These are phyloP conservation scores for Discoglossus pictus DNA, from an alignment of 2,797 vertebrate genomes.

Conservation along the genomic window DNA sequence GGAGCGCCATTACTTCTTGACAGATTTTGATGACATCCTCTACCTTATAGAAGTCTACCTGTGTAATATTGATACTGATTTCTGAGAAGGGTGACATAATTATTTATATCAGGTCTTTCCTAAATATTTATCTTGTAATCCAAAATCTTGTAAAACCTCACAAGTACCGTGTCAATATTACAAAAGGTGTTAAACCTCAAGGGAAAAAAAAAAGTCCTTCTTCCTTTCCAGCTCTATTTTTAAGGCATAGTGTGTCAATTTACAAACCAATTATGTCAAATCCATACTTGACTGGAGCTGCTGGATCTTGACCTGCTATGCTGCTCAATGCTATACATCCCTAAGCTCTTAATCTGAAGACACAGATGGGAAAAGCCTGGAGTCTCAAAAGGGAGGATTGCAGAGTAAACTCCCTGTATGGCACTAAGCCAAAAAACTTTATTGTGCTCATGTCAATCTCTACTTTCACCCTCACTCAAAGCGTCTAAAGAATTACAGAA, in stretches of 20 bases:
- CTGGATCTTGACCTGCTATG: conserved; percentile 31
- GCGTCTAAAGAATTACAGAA: no score
- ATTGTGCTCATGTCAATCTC: neutral
- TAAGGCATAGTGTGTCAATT: conserved; percentile 24
- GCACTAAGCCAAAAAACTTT: conserved; percentile 10
- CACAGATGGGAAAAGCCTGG: conserved; percentile 30
- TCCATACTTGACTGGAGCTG: conserved; percentile 42
- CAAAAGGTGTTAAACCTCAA: conserved; percentile 6
- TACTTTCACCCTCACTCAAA: neutral
- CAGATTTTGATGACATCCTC: no score
- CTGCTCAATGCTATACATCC: conserved; percentile 4
- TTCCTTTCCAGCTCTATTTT: conserved; percentile 5
- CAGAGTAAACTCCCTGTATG: conserved; percentile 6
- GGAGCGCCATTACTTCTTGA: no score
- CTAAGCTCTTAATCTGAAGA: conserved; percentile 36
- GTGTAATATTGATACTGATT: no score
- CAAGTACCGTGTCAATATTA: no score
- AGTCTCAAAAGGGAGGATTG: conserved; percentile 18
- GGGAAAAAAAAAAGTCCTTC: neutral
- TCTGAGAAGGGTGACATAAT: no score
- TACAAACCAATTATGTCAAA: conserved; percentile 38
- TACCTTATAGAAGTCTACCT: no score
- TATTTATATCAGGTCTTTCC: no score
- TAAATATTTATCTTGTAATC: no score
- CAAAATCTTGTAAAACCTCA: no score